These are phyloP conservation scores for Chaenogobius annularis DNA, from an alignment of 2,113 vertebrate genomes.

Conservation along the genomic window DNA sequence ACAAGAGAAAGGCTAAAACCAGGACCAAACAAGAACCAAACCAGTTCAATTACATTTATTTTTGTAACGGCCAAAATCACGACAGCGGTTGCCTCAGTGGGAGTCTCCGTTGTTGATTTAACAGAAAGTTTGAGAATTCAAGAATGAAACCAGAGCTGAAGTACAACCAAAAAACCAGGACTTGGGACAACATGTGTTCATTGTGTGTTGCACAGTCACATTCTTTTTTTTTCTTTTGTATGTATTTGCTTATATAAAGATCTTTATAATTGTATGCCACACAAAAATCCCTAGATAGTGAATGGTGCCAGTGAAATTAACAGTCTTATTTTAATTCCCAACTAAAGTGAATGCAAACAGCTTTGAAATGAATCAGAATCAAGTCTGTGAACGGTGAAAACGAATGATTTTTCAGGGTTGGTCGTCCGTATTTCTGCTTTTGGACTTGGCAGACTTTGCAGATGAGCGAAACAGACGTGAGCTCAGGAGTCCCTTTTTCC, in stretches of 20 bases:
- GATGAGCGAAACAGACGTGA: conserved; percentile 51
- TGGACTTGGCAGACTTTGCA: conserved; percentile 37
- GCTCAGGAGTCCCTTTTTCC: conserved; percentile 58
- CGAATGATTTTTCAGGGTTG: conserved; percentile 62
- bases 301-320: neutral
- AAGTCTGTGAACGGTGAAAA: conserved; percentile 24
- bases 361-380: neutral
- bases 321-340: neutral
- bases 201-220: no score
- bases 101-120: no score
- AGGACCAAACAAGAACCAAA: neutral
- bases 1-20: neutral
- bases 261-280: neutral
- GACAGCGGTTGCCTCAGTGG: no score
- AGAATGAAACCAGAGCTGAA: no score
- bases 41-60: neutral
- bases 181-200: no score
- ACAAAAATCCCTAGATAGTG: neutral
- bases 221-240: no score
- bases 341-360: neutral
- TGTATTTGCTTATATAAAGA: no score
- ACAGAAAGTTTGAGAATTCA: no score
- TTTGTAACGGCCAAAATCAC: no score
- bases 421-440: conserved; percentile 26
- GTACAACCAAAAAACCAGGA: neutral